These are phyloP conservation scores for Brachionus manjavacas DNA, from an alignment of 1,140 invertebrate species.

Conservation along the genomic window DNA sequence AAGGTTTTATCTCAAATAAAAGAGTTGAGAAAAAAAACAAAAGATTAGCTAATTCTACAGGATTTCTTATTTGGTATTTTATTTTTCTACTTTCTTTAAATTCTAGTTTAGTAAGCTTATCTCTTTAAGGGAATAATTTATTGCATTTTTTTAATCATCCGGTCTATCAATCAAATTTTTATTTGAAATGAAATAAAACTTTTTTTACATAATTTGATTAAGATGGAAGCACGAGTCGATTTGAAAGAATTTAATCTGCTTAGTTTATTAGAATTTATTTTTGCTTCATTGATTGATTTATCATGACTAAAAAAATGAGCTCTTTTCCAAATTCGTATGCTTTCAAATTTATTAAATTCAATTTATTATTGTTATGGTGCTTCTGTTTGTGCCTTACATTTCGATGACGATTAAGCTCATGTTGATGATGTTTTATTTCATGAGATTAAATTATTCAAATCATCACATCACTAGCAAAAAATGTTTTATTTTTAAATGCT, in stretches of 20 bases:
- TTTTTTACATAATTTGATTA: background rate
- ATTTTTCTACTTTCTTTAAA: background rate
- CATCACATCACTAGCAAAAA: background rate
- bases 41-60: background rate
- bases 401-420: background rate
- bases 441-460: background rate
- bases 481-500: no score
- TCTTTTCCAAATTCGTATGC: background rate
- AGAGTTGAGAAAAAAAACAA: no score
- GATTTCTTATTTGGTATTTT: background rate
- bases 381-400: background rate
- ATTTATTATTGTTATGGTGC: background rate
- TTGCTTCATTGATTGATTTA: background rate
- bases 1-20: no score
- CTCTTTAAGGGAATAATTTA: background rate
- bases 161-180: background rate
- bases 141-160: background rate
- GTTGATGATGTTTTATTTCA: background rate
- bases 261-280: slow-evolving; percentile 1
- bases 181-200: background rate
- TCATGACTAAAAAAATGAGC: background rate
- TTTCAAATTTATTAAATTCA: background rate
- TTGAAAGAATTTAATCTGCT: background rate
- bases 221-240: background rate
- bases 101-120: background rate